Evolutionary conservation across 2,888 invertebrate genomes (phyloP), one percentile per base, ranked within the genome.

Genomic region (Timema podura): DNA sequence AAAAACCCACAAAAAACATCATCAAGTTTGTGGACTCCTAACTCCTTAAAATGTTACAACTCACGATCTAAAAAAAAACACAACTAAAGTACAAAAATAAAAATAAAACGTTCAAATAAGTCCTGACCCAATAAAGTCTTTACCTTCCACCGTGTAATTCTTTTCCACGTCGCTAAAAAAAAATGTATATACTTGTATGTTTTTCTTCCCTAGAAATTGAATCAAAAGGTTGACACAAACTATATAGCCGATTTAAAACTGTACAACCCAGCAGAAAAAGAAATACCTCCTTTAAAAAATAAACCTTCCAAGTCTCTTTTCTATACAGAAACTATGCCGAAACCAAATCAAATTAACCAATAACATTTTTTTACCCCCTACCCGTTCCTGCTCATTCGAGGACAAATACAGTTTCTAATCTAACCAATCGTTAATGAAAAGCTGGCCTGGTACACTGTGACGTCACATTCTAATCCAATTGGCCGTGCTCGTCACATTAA

Each of bases 401-500:
- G 68, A 68, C 72, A 72, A 72, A 72, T 64, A 72, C 70, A 61
- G 72, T 59, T 70, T 65, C 70, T 72, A 72, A 72, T 72, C 72
- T 68, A 54, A 68, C 69, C 71, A 71, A 72, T 71, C 69, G 70
- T 61, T 71, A 71, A 69, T 69, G 69, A 72, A 72, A 72, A 72
- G 64, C 68, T 69, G 65, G 66, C 65, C 67, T 59, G 51, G 54
- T 51, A 57, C 57, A 45, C 61, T 61, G 70, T 68, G 70, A 70
- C 70, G 70, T 70, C 70, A 67, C 47, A 47, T 8, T 15, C 10
- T 72, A 72, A 72, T 72, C 68, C 46, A 68, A 70, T 72, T 72
- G 67, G 44, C 65, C 16, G 15, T 47, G 8, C 69, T 64, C 69
- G 70, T 68, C 69, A 49, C 71, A 67, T 45, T 30, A 7, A 9